phyloP scores from a whole-genome alignment of 2,113 vertebrate species.

The Corynorhinus townsendii region DNA sequence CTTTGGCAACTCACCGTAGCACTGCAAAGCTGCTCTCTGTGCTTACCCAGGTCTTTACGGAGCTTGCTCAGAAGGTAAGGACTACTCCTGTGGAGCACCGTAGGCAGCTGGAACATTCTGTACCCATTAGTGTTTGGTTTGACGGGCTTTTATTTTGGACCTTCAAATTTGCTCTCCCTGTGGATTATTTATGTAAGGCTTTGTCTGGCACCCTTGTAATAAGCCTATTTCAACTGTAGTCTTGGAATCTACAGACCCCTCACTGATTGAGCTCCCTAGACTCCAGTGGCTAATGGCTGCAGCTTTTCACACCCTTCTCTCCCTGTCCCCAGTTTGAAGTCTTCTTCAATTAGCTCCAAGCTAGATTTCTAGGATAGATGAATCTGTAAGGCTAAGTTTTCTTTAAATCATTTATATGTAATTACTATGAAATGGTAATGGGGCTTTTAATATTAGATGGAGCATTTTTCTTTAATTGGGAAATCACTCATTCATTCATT shows the following conservation, averaged over 20 bases:
- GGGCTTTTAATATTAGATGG: not conserved
- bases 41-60: slow-evolving; percentile 90
- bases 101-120: not conserved
- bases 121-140: not conserved
- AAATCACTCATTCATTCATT: not conserved
- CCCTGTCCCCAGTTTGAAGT: not conserved
- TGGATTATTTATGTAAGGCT: not conserved
- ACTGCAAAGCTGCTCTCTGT: slow-evolving; percentile 93
- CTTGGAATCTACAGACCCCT: not conserved
- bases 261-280: not conserved
- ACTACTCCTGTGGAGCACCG: not conserved
- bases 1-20: slow-evolving; percentile 89
- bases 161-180: not conserved
- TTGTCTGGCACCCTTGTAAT: not conserved
- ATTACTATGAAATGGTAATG: not conserved
- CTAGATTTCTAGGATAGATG: not conserved
- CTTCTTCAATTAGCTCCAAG: not conserved
- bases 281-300: not conserved
- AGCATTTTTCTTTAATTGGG: not conserved
- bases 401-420: not conserved
- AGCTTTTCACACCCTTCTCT: not conserved
- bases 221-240: not conserved
- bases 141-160: not conserved
- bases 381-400: not conserved
- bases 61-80: slow-evolving; percentile 93